phyloP scores from a whole-genome alignment of 37 sponge, comb jelly and placozoan genomes.

The Lycopodina hypogea region DNA sequence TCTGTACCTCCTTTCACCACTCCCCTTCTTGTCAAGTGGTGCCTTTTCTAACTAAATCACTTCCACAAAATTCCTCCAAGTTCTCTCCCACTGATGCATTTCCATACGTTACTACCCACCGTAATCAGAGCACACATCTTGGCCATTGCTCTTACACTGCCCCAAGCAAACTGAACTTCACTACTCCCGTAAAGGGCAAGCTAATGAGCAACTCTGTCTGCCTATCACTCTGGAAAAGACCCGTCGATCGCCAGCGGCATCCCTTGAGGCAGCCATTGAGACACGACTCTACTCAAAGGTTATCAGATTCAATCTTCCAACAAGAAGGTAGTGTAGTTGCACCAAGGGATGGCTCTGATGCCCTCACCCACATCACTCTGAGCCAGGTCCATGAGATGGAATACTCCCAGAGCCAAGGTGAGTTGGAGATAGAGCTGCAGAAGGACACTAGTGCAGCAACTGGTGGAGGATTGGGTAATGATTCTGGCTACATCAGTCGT shows the following conservation, averaged over 20 bases:
- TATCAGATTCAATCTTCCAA: background rate
- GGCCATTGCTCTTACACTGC: background rate
- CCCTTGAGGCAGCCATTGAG: background rate
- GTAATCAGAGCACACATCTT: too few species aligned
- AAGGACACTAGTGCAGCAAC: background rate
- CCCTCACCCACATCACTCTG: conserved; percentile 32
- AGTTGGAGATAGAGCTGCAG: background rate
- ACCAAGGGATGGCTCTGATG: background rate
- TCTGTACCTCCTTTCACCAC: background rate
- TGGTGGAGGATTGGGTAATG: background rate
- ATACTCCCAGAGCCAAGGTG: conserved; percentile 5
- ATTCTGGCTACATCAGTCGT: conserved; percentile 24
- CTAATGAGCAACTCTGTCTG: background rate
- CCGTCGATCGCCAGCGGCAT: background rate
- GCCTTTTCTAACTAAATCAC: background rate
- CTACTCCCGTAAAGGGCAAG: background rate
- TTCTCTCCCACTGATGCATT: background rate
- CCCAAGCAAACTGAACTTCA: background rate
- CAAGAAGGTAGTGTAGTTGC: background rate
- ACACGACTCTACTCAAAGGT: background rate
- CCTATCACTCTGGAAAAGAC: background rate
- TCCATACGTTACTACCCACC: background rate
- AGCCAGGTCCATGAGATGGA: conserved; percentile 40
- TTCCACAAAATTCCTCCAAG: background rate
- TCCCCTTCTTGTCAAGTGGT: background rate